Evolutionary conservation across 1,140 invertebrate genomes (phyloP), one percentile per base, ranked within the genome.

Genomic region (Palaemon carinicauda): DNA sequence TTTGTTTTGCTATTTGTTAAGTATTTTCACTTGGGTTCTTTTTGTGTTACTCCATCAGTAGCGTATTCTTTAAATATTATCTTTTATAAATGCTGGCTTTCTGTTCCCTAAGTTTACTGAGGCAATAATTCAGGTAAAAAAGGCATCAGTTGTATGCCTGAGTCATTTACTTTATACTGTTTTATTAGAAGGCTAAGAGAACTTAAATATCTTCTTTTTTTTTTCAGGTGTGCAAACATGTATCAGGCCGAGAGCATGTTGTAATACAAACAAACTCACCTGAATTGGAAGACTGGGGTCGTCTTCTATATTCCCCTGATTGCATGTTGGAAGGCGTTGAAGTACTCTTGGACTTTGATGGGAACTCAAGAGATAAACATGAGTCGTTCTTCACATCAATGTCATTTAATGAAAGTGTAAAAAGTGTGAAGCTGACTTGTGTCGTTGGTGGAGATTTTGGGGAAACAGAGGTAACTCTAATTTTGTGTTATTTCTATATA

Each of bases 311-410:
- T 74, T 89, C 89, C 7, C 89, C 89, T n/a, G 89, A 89, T 74
- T 89, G 89, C 31, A 86, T 73, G 21, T 73, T 89, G 60, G 89
- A 89, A 54, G 87, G 87, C 0, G 87, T 89, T 19, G 89, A 89
- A 75, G 87, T 89, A n/a, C 51, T 89, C 7, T 33, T 89, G 69
- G 89, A 89, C 79, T 85, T 89, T 77, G 89, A 89, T 60, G 86
- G 81, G 3, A 75, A 54, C 50, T 82, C 69, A 24, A 80, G 83
- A 71, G 89, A 89, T 19, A 80, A 79, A 15, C 89, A 88, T 14
- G 89, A 89, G 74, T 78, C 82, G 10, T 89, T 89, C 51, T 89
- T 89, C 86, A 89, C 89, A n/a, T 89, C 89, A 71, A 81, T 89
- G 77, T 87, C 89, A 2, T 89, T 89, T 73, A 89, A 89, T 56